These are phyloP conservation scores for Megatriorchis doriae DNA, from an alignment of 2,113 vertebrate species.

Conservation along the genomic window DNA sequence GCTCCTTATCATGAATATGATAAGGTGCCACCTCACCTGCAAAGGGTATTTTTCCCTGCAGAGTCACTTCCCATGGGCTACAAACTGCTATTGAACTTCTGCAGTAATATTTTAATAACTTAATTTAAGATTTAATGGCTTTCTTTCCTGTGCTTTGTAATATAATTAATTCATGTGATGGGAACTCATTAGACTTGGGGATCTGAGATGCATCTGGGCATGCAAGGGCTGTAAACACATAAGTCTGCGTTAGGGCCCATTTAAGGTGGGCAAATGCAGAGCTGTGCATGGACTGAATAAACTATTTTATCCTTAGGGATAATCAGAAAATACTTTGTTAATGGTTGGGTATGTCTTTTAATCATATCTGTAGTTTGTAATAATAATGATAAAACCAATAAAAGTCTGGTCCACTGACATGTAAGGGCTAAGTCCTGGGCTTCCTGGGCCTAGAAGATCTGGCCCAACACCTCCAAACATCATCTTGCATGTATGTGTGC, in stretches of 20 bases:
- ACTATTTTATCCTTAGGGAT: not conserved
- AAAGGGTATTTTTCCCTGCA: not conserved
- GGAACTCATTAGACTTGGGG: not conserved
- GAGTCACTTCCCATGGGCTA: not conserved
- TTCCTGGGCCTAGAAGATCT: not conserved
- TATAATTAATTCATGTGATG: conserved; percentile 36
- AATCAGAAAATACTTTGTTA: not conserved
- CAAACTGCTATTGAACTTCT: conserved; percentile 19
- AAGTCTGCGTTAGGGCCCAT: not conserved
- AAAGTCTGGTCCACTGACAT: not conserved
- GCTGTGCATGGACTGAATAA: not conserved
- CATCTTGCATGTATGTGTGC: not conserved
- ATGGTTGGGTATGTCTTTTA: not conserved
- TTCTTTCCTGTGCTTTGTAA: conserved; percentile 12
- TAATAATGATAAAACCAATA: not conserved
- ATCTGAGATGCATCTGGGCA: not conserved
- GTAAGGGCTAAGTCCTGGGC: not conserved
- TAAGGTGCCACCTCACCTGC: not conserved
- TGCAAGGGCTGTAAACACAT: not conserved
- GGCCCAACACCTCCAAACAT: not conserved
- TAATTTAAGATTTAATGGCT: conserved; percentile 35
- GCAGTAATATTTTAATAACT: conserved; percentile 43
- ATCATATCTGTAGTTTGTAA: not conserved
- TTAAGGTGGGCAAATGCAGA: not conserved
- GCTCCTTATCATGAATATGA: not conserved